Conservation (phyloP, 1,140 invertebrate species). For the Mylabris phalerata region DNA sequence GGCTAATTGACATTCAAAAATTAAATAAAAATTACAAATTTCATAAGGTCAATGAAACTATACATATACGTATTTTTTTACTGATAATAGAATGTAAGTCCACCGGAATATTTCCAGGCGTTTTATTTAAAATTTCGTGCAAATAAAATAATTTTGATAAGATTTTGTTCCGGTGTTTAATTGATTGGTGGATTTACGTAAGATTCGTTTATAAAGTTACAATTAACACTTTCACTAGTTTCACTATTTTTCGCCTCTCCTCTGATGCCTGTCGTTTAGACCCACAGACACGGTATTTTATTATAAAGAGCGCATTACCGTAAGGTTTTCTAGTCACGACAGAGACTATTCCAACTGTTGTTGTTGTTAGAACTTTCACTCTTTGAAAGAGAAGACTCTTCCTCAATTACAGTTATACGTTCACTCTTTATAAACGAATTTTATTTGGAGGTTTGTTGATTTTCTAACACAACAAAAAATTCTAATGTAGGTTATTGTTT, state of each 20-base stretch:
- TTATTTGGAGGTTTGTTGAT: too few relatives aligned
- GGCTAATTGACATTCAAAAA: constrained; percentile 6
- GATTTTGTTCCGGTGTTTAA: too few relatives aligned
- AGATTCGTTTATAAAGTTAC: neutral
- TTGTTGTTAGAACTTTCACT: constrained; percentile 9
- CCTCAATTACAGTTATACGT: constrained; percentile 9
- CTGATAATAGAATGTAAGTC: neutral
- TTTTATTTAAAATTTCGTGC: too few relatives aligned
- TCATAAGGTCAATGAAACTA: constrained; percentile 8
- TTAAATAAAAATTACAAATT: neutral
- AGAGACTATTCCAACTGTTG: constrained; percentile 15
- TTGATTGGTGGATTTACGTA: too few relatives aligned
- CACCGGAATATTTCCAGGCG: too few relatives aligned
- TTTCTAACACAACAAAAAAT: too few relatives aligned
- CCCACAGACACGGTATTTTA: constrained; percentile 12
- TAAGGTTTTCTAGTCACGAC: constrained; percentile 20
- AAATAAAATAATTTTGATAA: too few relatives aligned
- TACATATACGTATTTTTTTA: too few relatives aligned
- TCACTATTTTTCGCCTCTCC: constrained; percentile 8
- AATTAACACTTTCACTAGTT: constrained; percentile 19
- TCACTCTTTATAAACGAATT: neutral
- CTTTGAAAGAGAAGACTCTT: constrained; percentile 1
- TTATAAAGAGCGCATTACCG: neutral
- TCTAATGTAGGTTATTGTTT: too few relatives aligned
- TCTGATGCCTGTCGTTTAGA: too few relatives aligned